Evolutionary conservation across 2,113 vertebrate genomes (phyloP).

Genomic region (Toxotes jaculatrix): DNA sequence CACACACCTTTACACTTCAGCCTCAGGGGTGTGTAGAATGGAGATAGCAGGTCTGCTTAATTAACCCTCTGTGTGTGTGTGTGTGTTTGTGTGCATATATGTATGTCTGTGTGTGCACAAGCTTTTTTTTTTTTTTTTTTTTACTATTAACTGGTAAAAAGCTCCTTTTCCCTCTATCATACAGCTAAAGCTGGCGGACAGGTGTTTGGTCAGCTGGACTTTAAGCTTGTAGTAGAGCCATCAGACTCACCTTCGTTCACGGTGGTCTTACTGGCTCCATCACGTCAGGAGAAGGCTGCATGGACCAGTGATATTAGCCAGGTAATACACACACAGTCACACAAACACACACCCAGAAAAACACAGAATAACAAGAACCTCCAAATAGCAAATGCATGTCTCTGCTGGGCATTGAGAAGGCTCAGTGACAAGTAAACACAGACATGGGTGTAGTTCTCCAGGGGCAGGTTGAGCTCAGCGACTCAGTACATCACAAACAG

Average conservation of each 20-base stretch:
- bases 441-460: slow-evolving; percentile 65
- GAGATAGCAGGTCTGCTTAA: slow-evolving; percentile 52
- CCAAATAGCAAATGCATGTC: slow-evolving; percentile 48
- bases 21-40: slow-evolving; percentile 14
- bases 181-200: slow-evolving; percentile 92
- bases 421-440: slow-evolving; percentile 74
- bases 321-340: slow-evolving; percentile 81
- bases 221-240: slow-evolving; percentile 95
- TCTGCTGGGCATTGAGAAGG: slow-evolving; percentile 62
- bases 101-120: neutral
- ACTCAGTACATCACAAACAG: slow-evolving; percentile 57
- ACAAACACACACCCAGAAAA: slow-evolving; percentile 52
- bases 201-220: slow-evolving; percentile 97
- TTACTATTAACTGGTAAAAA: neutral
- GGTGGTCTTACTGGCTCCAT: slow-evolving; percentile 93
- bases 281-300: slow-evolving; percentile 96
- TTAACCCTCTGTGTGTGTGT: slow-evolving; percentile 44
- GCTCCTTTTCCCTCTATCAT: neutral
- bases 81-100: slow-evolving; percentile 1
- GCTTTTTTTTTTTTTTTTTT: too few relatives aligned
- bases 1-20: slow-evolving; percentile 28
- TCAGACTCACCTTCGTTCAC: slow-evolving; percentile 91
- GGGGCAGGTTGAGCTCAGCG: slow-evolving; percentile 46
- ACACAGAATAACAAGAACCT: slow-evolving; percentile 66
- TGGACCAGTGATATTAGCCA: slow-evolving; percentile 99